A percentile compares a stretch with the other conserved stretches of the same genome.
phyloP scores from a whole-genome alignment of 1,140 invertebrate genomes.

The Battus philenor region DNA sequence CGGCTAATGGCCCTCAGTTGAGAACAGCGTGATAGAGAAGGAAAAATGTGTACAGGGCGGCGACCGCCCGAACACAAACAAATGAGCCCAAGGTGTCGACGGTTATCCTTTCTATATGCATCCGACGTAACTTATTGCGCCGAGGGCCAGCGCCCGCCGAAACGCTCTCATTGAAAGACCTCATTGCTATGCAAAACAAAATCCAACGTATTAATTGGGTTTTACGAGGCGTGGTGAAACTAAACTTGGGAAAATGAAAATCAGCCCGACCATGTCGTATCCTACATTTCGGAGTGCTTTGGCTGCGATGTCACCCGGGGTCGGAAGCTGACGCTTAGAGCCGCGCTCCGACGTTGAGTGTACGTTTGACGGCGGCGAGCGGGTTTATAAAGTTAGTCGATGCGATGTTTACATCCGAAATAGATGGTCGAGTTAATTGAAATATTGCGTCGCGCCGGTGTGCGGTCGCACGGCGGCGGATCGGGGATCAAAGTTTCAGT shows the following conservation, averaged over 20 bases:
- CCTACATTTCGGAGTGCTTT: constrained; percentile 19
- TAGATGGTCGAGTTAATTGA: constrained; percentile 69
- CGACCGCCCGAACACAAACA: constrained; percentile 28
- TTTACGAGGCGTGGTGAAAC: constrained; percentile 18
- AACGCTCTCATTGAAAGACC: constrained; percentile 23
- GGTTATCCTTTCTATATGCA: constrained; percentile 40
- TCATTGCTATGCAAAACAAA: constrained; percentile 50
- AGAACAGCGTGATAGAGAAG: constrained; percentile 27
- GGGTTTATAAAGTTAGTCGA: constrained; percentile 43
- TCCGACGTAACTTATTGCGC: constrained; percentile 36
- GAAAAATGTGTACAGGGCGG: constrained; percentile 31
- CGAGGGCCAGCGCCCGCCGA: constrained; percentile 26
- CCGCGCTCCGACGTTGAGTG: constrained; percentile 24
- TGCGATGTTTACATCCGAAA: constrained; percentile 48
- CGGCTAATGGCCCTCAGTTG: too few relatives aligned
- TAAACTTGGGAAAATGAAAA: constrained; percentile 6
- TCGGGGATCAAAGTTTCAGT: constrained; percentile 64
- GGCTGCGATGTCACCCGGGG: constrained; percentile 22
- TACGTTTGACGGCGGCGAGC: constrained; percentile 29
- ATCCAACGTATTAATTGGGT: constrained; percentile 39
- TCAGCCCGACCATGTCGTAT: constrained; percentile 8
- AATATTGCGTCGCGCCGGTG: constrained; percentile 63
- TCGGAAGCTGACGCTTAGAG: constrained; percentile 10
- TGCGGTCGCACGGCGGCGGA: constrained; percentile 52
- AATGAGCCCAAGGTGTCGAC: constrained; percentile 33